phyloP scores from a whole-genome alignment of 37 sponge, comb jelly and placozoan genomes.

The Chondrosia reniformis region DNA sequence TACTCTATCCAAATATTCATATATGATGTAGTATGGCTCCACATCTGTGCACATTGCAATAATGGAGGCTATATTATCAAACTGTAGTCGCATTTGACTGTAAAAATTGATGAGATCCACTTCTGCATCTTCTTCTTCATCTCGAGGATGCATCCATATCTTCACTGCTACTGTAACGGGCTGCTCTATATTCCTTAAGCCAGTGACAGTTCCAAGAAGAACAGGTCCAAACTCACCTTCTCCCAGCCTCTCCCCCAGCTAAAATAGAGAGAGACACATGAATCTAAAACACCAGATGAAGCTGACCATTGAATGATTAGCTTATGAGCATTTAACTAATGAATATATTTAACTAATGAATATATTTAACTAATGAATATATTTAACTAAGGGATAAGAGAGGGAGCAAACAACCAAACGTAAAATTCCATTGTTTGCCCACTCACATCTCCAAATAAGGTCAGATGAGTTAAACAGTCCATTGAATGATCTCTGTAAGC shows the following conservation, averaged over 20 bases:
- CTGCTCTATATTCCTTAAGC: conserved; percentile 9
- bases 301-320: too few relatives aligned
- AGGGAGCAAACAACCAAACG: too few relatives aligned
- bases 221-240: conserved; percentile 85
- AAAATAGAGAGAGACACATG: not conserved
- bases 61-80: conserved; percentile 56
- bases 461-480: too few relatives aligned
- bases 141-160: conserved; percentile 26
- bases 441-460: too few relatives aligned
- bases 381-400: too few relatives aligned
- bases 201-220: conserved; percentile 30
- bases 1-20: conserved; percentile 79
- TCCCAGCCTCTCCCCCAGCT: conserved; percentile 57
- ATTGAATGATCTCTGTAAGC: too few relatives aligned
- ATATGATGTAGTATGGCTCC: conserved; percentile 84
- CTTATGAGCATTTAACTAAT: too few relatives aligned
- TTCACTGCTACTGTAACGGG: conserved; percentile 59
- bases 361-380: too few relatives aligned
- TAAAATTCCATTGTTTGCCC: too few relatives aligned
- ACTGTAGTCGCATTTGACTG: conserved; percentile 71
- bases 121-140: conserved; percentile 22
- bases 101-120: conserved; percentile 53
- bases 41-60: conserved; percentile 72
- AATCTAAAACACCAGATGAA: not conserved
- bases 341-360: too few relatives aligned